Percentiles rank a stretch among this genome's conserved stretches.
phyloP scores from a whole-genome alignment of 1,140 invertebrate species.

The Pseudomyrmex concolor region DNA sequence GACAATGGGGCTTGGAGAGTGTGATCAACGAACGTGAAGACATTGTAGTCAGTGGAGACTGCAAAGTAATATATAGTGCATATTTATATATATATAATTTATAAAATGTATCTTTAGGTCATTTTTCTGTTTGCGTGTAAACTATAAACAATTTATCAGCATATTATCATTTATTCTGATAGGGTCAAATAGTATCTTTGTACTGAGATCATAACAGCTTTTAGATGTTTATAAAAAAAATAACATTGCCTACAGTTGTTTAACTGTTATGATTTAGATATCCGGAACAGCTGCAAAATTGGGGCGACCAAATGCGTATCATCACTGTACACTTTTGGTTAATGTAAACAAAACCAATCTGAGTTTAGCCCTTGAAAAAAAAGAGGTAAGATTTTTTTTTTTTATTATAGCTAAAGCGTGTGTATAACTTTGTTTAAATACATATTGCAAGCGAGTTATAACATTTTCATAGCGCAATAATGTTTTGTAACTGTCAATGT shows the following conservation, averaged over 20 bases:
- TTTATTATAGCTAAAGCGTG: neutral
- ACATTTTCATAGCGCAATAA: neutral
- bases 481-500: neutral
- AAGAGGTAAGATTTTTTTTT: conserved; percentile 85
- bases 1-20: conserved; percentile 91
- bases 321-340: conserved; percentile 97
- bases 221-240: neutral
- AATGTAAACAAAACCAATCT: conserved; percentile 92
- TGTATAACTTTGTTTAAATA: neutral
- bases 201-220: neutral
- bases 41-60: conserved; percentile 91
- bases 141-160: neutral
- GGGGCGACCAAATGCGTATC: conserved; percentile 93
- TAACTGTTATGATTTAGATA: conserved; percentile 85
- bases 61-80: conserved; percentile 88
- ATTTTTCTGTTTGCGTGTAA: neutral
- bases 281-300: conserved; percentile 97
- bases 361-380: conserved; percentile 87
- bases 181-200: neutral
- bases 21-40: conserved; percentile 92
- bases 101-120: conserved; percentile 48
- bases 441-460: neutral
- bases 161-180: too few relatives aligned
- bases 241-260: conserved; percentile 1
- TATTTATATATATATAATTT: neutral